Evolutionary conservation across 2,113 vertebrate species (phyloP).

Genomic region (Notechis scutatus): DNA sequence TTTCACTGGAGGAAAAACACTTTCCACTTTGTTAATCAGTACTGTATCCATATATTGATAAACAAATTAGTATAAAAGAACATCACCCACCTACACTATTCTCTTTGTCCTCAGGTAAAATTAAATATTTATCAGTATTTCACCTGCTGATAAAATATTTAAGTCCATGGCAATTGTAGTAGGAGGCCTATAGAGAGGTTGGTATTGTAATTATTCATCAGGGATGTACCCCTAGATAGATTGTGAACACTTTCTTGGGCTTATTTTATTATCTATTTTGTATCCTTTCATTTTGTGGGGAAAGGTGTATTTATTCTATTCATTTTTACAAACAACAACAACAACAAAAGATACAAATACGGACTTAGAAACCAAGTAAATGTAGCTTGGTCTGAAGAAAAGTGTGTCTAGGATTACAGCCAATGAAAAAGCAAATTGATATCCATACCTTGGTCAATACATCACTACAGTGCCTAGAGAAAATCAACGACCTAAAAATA

Average conservation of each 20-base stretch:
- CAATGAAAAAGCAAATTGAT: background rate
- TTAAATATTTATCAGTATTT: background rate
- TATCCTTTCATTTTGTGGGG: too few relatives aligned
- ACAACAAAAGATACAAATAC: too few relatives aligned
- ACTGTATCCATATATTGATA: background rate
- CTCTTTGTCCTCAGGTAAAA: background rate
- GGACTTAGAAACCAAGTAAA: background rate
- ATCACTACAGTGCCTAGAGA: background rate
- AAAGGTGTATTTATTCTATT: background rate
- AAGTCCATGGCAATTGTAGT: background rate
- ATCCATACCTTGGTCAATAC: background rate
- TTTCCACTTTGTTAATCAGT: background rate
- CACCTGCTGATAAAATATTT: conserved; percentile 8
- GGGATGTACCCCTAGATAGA: background rate
- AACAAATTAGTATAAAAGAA: background rate
- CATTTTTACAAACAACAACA: background rate
- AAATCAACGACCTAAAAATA: background rate
- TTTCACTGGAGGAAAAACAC: background rate
- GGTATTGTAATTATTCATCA: background rate
- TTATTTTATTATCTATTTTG: background rate
- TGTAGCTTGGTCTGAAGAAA: background rate
- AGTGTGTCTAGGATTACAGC: background rate
- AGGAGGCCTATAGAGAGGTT: background rate
- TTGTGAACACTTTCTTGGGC: background rate
- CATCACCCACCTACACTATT: too few relatives aligned